Conservation (phyloP, 2,888 invertebrate species). For the Orthosia cruda region DNA sequence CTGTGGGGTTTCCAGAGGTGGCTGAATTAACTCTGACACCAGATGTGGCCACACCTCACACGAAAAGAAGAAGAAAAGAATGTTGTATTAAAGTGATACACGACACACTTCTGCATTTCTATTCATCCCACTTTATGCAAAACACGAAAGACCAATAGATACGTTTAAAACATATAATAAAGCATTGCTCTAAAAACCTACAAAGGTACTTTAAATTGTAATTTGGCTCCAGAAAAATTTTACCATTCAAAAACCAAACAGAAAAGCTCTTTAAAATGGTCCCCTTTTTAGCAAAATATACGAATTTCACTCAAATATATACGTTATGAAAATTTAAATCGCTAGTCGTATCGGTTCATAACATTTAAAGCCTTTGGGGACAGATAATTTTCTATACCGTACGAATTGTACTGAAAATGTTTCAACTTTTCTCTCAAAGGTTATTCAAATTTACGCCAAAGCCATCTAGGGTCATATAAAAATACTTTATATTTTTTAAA, state of each 20-base stretch:
- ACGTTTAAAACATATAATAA: background rate
- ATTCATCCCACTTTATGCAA: background rate
- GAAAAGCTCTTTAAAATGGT: background rate
- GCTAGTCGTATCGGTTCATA: constrained; percentile 11
- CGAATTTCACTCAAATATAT: constrained; percentile 14
- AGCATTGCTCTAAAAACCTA: background rate
- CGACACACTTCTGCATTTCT: too few species aligned
- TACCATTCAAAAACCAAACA: constrained; percentile 6
- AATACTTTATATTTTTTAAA: constrained; percentile 31
- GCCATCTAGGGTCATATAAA: constrained; percentile 41
- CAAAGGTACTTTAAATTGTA: constrained; percentile 1
- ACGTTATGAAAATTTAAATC: constrained; percentile 29
- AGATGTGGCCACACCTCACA: too few species aligned
- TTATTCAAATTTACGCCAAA: constrained; percentile 36
- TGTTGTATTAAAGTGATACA: too few species aligned
- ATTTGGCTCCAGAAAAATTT: background rate
- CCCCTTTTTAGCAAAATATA: background rate
- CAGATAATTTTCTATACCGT: constrained; percentile 49
- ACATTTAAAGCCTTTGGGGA: constrained; percentile 29
- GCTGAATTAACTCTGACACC: too few species aligned
- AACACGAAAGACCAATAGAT: background rate
- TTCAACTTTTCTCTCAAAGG: constrained; percentile 33
- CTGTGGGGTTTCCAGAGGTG: too few species aligned
- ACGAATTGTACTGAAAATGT: constrained; percentile 40
- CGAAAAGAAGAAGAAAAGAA: too few species aligned